Evolutionary conservation across 2,888 invertebrate genomes (phyloP), one percentile per base, ranked within the genome.

Genomic region (Nephrotoma guestfalica): DNA sequence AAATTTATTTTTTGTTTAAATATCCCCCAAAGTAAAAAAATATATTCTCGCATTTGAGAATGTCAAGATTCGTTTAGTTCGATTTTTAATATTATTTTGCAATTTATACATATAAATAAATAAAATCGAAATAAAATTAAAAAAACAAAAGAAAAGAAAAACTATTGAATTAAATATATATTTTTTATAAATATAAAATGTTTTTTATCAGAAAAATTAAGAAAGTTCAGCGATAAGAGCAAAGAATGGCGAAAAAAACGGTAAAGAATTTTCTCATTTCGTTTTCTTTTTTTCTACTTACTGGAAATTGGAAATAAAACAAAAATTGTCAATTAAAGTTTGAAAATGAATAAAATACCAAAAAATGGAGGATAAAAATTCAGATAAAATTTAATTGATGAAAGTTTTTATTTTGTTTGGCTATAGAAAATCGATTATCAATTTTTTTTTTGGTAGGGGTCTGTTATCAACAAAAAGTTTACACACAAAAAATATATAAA

Each of bases 261-360:
- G 86, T 45, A 86, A 86, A 86, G 42, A 86, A 86, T 86, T 86
- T 43, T 40, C 11, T 86, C 47, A 47, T 47, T 85, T 43, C 45
- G 30, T 4, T 40, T 86, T 47, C 15, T 85, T 57, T 57, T 57
- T n/a, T 30, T 57, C 5, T 15, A 18, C 18, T 57, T 15, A 11
- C 30, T 71, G 71, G 15, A 71, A 71, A 71, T 71, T 71, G 71
- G 71, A 30, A 71, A 71, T 71, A 71, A 71, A 71, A 71, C 71
- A 71, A 71, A 71, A 71, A 71, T 71, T 71, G 71, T 71, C 71
- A 71, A 71, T 71, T 71, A 71, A 71, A 71, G 71, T 71, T 71
- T 71, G 71, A 71, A 71, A 71, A 71, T 71, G 71, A 71, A 71
- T 71, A 71, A 71, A 71, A 71, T 71, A 71, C 71, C 30, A 71